Percentiles rank a stretch among this genome's conserved stretches.
phyloP scores from a whole-genome alignment of 1,140 invertebrate species.

The Drosophila quadrilineata region DNA sequence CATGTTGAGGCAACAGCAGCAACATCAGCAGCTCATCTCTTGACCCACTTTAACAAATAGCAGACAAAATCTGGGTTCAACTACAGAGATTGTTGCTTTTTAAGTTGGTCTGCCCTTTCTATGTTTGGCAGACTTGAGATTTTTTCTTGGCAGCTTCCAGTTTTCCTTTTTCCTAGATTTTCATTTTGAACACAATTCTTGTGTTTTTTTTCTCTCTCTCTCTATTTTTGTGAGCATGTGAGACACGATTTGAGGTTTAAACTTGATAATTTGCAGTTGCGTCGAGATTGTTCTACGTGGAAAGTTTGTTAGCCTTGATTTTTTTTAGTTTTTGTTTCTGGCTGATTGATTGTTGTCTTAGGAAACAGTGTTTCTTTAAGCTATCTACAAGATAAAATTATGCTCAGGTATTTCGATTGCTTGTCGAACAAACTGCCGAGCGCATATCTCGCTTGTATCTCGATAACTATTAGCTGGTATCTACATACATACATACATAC shows the following conservation, averaged over 20 bases:
- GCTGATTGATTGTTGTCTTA: slow-evolving; percentile 56
- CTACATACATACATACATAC: slow-evolving; percentile 11
- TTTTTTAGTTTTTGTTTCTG: slow-evolving; percentile 29
- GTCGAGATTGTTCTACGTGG: slow-evolving; percentile 54
- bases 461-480: slow-evolving; percentile 10
- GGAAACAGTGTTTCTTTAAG: slow-evolving; percentile 46
- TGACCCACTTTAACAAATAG: slow-evolving; percentile 24
- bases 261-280: slow-evolving; percentile 57
- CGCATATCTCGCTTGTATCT: slow-evolving; percentile 12
- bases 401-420: slow-evolving; percentile 14
- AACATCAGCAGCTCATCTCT: slow-evolving; percentile 1
- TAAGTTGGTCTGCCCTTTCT: too few species aligned
- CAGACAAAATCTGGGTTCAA: neutral
- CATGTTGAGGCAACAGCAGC: neutral
- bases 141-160: neutral
- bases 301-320: slow-evolving; percentile 39
- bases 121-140: too few species aligned
- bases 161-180: neutral
- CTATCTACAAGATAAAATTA: slow-evolving; percentile 14
- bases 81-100: slow-evolving; percentile 4
- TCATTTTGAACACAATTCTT: too few species aligned
- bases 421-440: too few species aligned
- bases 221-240: neutral
- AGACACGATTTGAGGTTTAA: slow-evolving; percentile 64
- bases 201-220: slow-evolving; percentile 18